Percentiles rank a stretch among this genome's conserved stretches.
Conservation (phyloP, 2,113 vertebrate genomes). For the Mus spicilegus region DNA sequence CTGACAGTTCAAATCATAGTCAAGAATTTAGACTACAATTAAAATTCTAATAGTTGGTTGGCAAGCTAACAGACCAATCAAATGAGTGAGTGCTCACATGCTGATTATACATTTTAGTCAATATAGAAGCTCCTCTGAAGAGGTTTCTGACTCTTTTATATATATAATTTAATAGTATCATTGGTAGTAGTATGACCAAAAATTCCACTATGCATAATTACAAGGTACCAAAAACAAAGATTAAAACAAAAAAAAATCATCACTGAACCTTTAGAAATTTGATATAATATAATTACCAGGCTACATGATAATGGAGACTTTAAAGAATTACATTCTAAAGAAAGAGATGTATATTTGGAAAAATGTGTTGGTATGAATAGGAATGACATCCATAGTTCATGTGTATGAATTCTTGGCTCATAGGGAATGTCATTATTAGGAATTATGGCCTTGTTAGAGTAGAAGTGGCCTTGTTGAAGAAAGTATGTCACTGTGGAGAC, state of each 20-base stretch:
- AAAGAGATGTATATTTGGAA: background rate
- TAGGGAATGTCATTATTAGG: too few species aligned
- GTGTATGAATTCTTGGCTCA: background rate
- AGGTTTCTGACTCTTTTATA: background rate
- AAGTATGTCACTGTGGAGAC: background rate
- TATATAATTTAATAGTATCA: background rate
- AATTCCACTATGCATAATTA: background rate
- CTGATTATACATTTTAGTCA: background rate
- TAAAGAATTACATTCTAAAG: background rate
- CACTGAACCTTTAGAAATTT: background rate
- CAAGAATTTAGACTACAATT: background rate
- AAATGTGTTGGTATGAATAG: background rate
- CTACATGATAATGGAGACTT: background rate
- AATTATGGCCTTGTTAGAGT: background rate
- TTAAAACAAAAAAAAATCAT: background rate
- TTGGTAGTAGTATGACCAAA: background rate
- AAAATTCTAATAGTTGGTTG: background rate
- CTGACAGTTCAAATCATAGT: background rate
- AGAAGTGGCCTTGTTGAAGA: background rate
- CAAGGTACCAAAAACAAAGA: background rate
- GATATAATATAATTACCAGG: background rate
- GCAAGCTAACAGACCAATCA: background rate
- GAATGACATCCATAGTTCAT: background rate
- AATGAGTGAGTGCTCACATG: background rate
- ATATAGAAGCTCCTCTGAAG: background rate